Base-by-base conservation (phyloP, 1,140 invertebrate species). In the Anastrepha ludens region DNA sequence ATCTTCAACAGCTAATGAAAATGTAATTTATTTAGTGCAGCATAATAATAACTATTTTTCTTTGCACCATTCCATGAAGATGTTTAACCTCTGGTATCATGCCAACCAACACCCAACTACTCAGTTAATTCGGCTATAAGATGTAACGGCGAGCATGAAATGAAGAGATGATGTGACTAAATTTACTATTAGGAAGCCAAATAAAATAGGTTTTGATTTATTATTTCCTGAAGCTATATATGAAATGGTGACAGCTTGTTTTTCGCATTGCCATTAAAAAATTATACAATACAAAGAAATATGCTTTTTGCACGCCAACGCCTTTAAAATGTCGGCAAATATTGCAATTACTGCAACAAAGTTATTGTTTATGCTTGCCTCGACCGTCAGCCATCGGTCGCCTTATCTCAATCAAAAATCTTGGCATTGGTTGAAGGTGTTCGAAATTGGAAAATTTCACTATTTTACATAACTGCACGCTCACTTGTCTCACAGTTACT, bases 391-490 rank as follows among this genome's bases (percentile, higher is more conserved):
- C 64, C 13, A 29, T 7, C 17, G 39, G 3, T 8, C 20, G 65
- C 4, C 74, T 81, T 81, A 81, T 81, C 74, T 81, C 29, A 81
- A 81, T 81, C 74, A 55, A 81, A 81, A 81, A 81, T 81, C 74
- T 81, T 81, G 74, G 74, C 74, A 81, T 81, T 81, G 74, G 74
- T 29, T 29, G 74, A 81, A 81, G 74, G 74, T 81, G 74, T 81
- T 81, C 13, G 74, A 58, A 81, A 81, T 81, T 81, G 74, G 74
- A 81, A 81, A 81, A 29, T 81, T 81, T 81, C 74, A 81, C 74
- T 55, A 55, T 81, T 81, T 81, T 81, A 81, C 74, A 81, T 81
- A 81, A 81, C 74, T 81, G 74, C 47, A 81, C 47, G 74, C 41
- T 81, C 47, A 81, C 47, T 81, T 81, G 74, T 55, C 74, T 20